Evolutionary conservation across 2,797 vertebrate genomes (phyloP).

Genomic region (Pangasius macronema): DNA sequence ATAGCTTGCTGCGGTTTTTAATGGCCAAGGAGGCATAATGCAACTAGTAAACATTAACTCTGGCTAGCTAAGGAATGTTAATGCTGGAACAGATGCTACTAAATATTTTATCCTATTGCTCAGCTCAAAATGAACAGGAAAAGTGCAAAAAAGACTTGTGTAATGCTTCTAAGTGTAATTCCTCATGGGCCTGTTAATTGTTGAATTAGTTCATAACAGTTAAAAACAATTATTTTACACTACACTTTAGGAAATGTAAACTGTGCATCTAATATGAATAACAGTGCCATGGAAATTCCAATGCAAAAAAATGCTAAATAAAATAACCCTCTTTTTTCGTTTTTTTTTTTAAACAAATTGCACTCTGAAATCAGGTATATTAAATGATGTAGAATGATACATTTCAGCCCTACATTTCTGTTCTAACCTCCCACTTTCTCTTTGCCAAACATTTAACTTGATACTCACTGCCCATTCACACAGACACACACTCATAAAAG

Average conservation of each 20-base stretch:
- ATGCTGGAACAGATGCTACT: not conserved
- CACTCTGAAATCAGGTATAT: not conserved
- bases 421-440: not conserved
- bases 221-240: not conserved
- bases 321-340: not conserved
- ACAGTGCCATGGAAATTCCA: not conserved
- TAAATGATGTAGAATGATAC: not conserved
- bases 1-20: not conserved
- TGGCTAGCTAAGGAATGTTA: not conserved
- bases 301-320: not conserved
- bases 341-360: not conserved
- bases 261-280: not conserved
- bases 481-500: conserved; percentile 7
- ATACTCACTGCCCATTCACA: not conserved
- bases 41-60: not conserved
- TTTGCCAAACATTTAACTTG: not conserved
- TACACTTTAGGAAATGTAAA: not conserved
- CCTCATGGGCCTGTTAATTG: not conserved
- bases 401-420: not conserved
- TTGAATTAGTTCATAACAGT: not conserved
- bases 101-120: not conserved
- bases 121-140: not conserved
- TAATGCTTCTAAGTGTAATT: not conserved
- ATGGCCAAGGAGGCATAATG: not conserved
- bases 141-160: not conserved